Conservation (phyloP, 2,113 vertebrate species). For the Marmota monax region DNA sequence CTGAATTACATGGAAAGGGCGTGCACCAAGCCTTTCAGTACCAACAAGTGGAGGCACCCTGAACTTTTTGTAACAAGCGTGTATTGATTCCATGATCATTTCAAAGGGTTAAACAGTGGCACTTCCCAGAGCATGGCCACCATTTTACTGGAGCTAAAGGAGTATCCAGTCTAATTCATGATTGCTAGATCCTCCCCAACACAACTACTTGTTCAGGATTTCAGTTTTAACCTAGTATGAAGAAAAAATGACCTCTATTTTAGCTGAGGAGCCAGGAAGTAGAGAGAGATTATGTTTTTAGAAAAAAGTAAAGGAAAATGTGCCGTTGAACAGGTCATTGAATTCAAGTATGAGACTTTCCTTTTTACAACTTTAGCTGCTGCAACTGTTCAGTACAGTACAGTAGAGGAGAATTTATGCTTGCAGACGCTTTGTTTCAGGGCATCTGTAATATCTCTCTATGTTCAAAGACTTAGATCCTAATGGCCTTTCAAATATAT, state of each 20-base stretch:
- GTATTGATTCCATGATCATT: background rate
- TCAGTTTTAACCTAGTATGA: background rate
- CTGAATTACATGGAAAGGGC: background rate
- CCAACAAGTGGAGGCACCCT: background rate
- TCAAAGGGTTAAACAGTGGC: background rate
- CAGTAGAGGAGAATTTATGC: background rate
- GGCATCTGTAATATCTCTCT: background rate
- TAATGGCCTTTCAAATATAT: background rate
- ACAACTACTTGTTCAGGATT: background rate
- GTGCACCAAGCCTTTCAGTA: background rate
- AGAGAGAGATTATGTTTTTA: background rate
- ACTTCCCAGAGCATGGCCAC: background rate
- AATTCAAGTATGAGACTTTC: background rate
- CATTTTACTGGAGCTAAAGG: conserved; percentile 6
- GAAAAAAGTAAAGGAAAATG: background rate
- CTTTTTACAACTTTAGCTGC: background rate
- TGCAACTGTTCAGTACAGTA: background rate
- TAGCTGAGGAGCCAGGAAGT: background rate
- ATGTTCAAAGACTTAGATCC: background rate
- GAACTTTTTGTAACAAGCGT: background rate
- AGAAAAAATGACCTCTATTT: background rate
- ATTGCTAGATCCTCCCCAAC: too few species aligned
- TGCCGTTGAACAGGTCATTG: background rate
- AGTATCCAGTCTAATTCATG: background rate
- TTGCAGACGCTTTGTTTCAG: background rate